These are phyloP conservation scores for Schizopygopsis pylzovi DNA, from an alignment of 2,797 vertebrate genomes.

Conservation along the genomic window DNA sequence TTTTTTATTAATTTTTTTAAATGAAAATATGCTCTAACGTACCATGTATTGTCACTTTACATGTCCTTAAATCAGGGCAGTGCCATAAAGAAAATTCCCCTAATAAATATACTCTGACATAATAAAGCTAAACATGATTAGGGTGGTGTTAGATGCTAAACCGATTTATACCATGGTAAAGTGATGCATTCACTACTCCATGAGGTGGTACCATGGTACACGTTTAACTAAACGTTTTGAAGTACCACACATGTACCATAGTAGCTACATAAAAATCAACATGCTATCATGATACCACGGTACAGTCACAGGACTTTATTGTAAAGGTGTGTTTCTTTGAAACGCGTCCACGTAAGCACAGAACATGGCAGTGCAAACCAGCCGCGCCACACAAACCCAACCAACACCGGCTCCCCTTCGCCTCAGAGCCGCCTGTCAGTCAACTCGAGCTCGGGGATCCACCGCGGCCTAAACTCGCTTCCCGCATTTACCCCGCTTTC, in stretches of 20 bases:
- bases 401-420: not conserved
- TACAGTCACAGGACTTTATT: not conserved
- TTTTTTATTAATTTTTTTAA: not conserved
- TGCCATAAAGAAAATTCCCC: not conserved
- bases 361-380: not conserved
- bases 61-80: not conserved
- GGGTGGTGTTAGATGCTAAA: not conserved
- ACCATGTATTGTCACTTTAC: not conserved
- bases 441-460: constrained; percentile 71
- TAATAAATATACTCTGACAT: not conserved
- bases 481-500: constrained; percentile 56
- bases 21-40: not conserved
- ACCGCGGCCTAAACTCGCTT: constrained; percentile 64
- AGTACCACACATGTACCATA: not conserved
- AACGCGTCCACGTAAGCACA: constrained; percentile 13
- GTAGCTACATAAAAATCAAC: too few species aligned
- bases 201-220: not conserved
- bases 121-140: not conserved
- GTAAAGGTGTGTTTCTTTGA: not conserved
- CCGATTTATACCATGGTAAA: not conserved
- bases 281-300: not conserved
- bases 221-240: not conserved
- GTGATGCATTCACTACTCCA: not conserved
- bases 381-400: too few species aligned
- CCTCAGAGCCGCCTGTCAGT: constrained; percentile 27